These are phyloP conservation scores for Mallateleia sp. DNA, from an alignment of 2,888 invertebrate genomes.

Conservation along the genomic window DNA sequence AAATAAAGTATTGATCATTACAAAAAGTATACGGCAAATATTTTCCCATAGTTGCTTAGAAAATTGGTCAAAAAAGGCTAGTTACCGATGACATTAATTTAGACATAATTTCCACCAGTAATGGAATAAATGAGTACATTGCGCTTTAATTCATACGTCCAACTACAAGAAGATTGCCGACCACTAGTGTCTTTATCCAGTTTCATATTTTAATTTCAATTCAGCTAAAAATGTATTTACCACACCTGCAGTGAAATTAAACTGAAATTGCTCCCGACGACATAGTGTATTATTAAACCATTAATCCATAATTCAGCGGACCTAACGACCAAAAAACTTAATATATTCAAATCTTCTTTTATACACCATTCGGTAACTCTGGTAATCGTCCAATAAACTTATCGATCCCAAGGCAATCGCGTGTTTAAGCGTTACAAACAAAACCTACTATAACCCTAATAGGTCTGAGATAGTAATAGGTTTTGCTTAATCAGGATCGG, in stretches of 20 bases:
- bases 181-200: background rate
- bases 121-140: background rate
- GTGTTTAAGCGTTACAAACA: conserved; percentile 63
- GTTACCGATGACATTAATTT: no score
- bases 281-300: conserved; percentile 29
- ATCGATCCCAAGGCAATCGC: conserved; percentile 57
- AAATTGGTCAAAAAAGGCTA: background rate
- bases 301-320: conserved; percentile 12
- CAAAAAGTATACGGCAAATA: no score
- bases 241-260: conserved; percentile 23
- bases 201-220: conserved; percentile 28
- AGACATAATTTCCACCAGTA: background rate
- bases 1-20: no score
- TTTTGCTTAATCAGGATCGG: conserved; percentile 63
- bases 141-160: background rate
- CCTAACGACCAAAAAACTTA: conserved; percentile 25
- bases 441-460: conserved; percentile 64
- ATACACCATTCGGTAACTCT: conserved; percentile 41
- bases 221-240: conserved; percentile 23
- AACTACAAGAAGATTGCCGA: background rate
- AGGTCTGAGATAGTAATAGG: conserved; percentile 65
- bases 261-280: conserved; percentile 16
- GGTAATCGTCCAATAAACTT: conserved; percentile 60
- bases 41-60: no score
- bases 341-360: conserved; percentile 57